phyloP scores from a whole-genome alignment of 1,140 invertebrate species.

The Lordiphosa stackelbergi region DNA sequence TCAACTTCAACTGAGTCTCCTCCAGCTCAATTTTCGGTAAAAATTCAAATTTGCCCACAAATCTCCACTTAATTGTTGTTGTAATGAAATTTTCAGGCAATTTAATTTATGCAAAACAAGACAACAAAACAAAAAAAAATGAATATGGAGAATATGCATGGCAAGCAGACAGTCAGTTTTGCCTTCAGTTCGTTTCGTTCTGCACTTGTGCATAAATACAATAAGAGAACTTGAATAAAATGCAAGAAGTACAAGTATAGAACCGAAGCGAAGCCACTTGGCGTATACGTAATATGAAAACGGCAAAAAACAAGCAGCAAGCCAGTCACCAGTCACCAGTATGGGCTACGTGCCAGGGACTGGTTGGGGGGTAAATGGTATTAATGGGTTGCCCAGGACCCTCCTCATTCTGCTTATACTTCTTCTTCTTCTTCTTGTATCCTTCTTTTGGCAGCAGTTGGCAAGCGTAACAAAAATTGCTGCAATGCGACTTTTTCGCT shows the following conservation, averaged over 20 bases:
- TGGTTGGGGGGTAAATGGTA: slow-evolving; percentile 54
- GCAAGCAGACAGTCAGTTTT: slow-evolving; percentile 39
- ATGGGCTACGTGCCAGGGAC: slow-evolving; percentile 30
- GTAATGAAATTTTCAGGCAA: slow-evolving; percentile 49
- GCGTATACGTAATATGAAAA: slow-evolving; percentile 54
- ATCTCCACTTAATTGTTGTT: slow-evolving; percentile 49
- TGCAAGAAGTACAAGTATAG: slow-evolving; percentile 18
- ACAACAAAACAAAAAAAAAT: slow-evolving; percentile 1
- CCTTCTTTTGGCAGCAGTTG: slow-evolving; percentile 49
- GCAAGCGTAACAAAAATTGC: slow-evolving; percentile 72
- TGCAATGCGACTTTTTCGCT: slow-evolving; percentile 73
- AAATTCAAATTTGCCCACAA: slow-evolving; percentile 47
- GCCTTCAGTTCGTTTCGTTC: slow-evolving; percentile 58
- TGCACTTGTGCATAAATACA: slow-evolving; percentile 69
- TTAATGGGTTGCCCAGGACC: slow-evolving; percentile 52
- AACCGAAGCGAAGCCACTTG: slow-evolving; percentile 35
- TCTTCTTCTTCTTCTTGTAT: background rate
- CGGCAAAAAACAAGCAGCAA: slow-evolving; percentile 25
- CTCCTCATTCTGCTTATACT: slow-evolving; percentile 9
- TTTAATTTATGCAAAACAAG: slow-evolving; percentile 45
- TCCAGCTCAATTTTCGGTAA: no score
- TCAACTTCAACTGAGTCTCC: no score
- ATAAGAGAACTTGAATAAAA: slow-evolving; percentile 35
- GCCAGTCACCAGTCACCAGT: slow-evolving; percentile 1
- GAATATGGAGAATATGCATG: slow-evolving; percentile 31